Base-by-base conservation (phyloP, 92 coral and sea anemone species). In the Siderastrea siderea region DNA sequence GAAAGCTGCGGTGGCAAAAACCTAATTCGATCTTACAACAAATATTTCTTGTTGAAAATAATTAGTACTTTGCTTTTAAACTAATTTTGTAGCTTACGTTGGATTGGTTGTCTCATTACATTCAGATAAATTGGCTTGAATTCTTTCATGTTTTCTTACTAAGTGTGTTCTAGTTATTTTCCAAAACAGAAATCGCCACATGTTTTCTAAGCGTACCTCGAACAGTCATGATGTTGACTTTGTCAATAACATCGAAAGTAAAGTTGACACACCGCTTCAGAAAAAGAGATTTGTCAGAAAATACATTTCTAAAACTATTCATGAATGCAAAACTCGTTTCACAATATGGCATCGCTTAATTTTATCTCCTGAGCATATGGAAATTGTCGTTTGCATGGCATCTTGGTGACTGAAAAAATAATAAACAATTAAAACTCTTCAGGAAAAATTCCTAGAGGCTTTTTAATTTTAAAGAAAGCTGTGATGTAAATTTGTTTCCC, bases 251-350 rank as follows among this genome's bases (percentile, higher is more conserved):
- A 71, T 11, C 44, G 46, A 74, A 84, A 84, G 62, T 19, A 8
- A 48, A 73, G 71, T 84, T 73, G 61, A 66, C 60, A 43, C 80
- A 74, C 46, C 9, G 73, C 52, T 73, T 83, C 79, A 74, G 54
- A 26, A 63, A 11, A 58, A 45, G 45, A 2, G 71, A 49, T 71
- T 50, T 9, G 55, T 44, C 14, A 62, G 38, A 13, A 52, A 74
- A 73, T 47, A 84, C 38, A 17, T 3, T 5, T 53, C 68, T 47
- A 80, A 64, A 54, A 5, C 15, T 50, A 80, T 80, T 80, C 62
- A 67, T 80, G 51, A 80, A 80, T 80, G 84, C 84, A 82, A 82
- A 81, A 82, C 54, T 49, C 68, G 55, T 69, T 55, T 55, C 67
- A 6, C 77, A 68, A 69, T 82, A 57, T 82, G 86, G 51, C 7